Evolutionary conservation across 2,797 vertebrate genomes (phyloP).

Genomic region (Aulostomus chinensis): DNA sequence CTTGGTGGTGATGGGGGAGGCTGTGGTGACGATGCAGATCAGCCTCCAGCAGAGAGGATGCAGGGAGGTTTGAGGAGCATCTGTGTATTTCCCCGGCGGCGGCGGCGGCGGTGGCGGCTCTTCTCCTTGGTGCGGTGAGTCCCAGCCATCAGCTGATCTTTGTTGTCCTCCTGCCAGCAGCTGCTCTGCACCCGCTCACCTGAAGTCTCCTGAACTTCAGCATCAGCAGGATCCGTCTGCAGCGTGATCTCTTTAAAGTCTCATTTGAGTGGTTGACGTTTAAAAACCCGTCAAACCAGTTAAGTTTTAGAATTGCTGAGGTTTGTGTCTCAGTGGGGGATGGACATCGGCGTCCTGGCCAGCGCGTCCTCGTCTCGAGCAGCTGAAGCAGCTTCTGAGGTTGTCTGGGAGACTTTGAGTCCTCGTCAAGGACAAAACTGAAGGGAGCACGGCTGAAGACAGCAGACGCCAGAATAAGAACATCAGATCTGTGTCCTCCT

Average conservation of each 20-base stretch:
- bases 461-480: not conserved
- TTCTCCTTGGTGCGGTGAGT: not conserved
- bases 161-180: no score
- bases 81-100: not conserved
- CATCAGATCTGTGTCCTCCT: not conserved
- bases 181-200: no score
- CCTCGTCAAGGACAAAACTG: constrained; percentile 59
- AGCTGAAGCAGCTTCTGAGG: constrained; percentile 2
- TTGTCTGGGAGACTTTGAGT: constrained; percentile 4
- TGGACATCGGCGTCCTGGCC: no score
- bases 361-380: not conserved
- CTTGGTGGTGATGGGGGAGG: constrained; percentile 9
- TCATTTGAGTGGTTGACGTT: no score
- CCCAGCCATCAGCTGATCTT: no score
- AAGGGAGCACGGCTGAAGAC: constrained; percentile 6
- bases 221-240: no score
- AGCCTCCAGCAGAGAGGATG: constrained; percentile 13
- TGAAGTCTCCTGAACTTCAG: no score
- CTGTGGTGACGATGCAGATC: constrained; percentile 42
- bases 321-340: not conserved
- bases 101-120: no score
- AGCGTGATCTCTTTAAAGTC: no score
- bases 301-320: not conserved
- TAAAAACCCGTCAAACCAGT: no score
- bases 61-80: constrained; percentile 7